Evolutionary conservation across 2,888 invertebrate species (phyloP).

Genomic region (Corbicula japonica): DNA sequence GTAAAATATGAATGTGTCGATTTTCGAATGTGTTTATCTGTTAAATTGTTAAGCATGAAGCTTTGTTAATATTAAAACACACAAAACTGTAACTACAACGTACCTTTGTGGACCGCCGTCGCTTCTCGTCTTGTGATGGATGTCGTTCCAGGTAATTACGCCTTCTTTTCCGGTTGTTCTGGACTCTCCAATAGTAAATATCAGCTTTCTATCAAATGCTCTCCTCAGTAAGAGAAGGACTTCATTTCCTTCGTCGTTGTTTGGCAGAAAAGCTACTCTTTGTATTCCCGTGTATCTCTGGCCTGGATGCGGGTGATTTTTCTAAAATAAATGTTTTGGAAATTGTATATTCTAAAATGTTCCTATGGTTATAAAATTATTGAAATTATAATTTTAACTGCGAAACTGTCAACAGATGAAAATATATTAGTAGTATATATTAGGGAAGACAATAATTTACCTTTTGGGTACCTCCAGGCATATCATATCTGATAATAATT

Average conservation of each 20-base stretch:
- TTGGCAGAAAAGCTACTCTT: slow-evolving; percentile 80
- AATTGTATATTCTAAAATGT: too few relatives aligned
- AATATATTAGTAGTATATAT: too few relatives aligned
- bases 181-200: slow-evolving; percentile 81
- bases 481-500: slow-evolving; percentile 82
- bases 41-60: too few relatives aligned
- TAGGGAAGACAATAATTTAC: too few relatives aligned
- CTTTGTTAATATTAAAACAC: too few relatives aligned
- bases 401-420: too few relatives aligned
- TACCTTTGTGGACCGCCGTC: slow-evolving; percentile 70
- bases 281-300: slow-evolving; percentile 73
- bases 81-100: too few relatives aligned
- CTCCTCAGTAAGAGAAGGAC: slow-evolving; percentile 71
- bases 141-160: slow-evolving; percentile 79
- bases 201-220: slow-evolving; percentile 77
- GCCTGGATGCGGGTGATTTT: slow-evolving; percentile 80
- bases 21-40: too few relatives aligned
- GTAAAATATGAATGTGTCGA: too few relatives aligned
- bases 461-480: slow-evolving; percentile 75
- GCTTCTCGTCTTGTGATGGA: slow-evolving; percentile 79
- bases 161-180: slow-evolving; percentile 77
- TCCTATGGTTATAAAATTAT: too few relatives aligned
- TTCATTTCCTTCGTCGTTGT: slow-evolving; percentile 75
- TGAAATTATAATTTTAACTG: too few relatives aligned
- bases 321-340: too few relatives aligned